phyloP scores from a whole-genome alignment of 1,140 invertebrate species.

The Heterodera schachtii region DNA sequence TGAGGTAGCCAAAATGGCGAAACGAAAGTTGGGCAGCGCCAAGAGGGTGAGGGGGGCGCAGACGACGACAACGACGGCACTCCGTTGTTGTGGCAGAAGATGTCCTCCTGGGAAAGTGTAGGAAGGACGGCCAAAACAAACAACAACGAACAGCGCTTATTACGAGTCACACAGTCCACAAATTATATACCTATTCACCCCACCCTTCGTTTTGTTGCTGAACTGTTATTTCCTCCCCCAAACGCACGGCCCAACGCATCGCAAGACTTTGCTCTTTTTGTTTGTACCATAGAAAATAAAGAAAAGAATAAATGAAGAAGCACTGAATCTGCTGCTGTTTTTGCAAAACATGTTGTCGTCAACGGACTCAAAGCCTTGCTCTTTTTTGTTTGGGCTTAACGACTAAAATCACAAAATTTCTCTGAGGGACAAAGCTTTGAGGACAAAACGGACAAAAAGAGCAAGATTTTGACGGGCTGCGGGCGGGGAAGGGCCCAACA shows the following conservation, averaged over 20 bases:
- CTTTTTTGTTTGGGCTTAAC: slow-evolving; percentile 31
- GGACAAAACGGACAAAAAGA: slow-evolving; percentile 19
- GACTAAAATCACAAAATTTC: slow-evolving; percentile 35
- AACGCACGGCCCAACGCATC: neutral
- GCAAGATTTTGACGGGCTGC: slow-evolving; percentile 28
- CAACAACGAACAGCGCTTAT: neutral
- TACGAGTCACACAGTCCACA: neutral
- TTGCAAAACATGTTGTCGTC: neutral
- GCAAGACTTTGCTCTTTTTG: slow-evolving; percentile 29
- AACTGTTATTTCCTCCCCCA: neutral
- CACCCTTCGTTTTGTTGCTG: neutral
- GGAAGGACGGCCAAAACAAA: neutral
- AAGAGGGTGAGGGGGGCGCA: neutral
- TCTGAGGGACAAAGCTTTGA: slow-evolving; percentile 6
- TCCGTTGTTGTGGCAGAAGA: neutral
- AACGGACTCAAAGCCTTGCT: slow-evolving; percentile 26
- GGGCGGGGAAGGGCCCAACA: too few species aligned
- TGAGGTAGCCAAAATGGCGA: slow-evolving; percentile 19
- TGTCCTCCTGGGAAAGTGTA: neutral
- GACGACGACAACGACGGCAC: neutral
- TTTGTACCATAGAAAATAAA: slow-evolving; percentile 6
- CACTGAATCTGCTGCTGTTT: neutral
- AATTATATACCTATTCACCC: neutral
- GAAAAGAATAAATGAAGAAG: slow-evolving; percentile 4
- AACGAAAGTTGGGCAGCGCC: neutral